These are phyloP conservation scores for Gymnocheta viridis DNA, from an alignment of 2,888 invertebrate species.

Conservation along the genomic window DNA sequence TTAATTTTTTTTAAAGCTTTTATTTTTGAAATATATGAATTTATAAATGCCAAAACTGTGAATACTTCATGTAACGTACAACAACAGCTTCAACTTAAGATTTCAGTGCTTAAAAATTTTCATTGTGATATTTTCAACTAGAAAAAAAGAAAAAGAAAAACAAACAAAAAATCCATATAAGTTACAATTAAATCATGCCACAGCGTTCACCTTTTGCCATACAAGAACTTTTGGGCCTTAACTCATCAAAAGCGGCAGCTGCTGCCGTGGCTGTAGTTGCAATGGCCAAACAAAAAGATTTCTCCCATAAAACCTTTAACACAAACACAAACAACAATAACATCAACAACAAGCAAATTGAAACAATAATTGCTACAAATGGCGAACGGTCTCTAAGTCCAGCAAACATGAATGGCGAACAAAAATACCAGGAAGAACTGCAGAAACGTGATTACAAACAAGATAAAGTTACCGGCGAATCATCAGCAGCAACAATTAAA, in stretches of 20 bases:
- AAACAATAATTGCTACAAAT: background rate
- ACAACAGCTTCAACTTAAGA: no score
- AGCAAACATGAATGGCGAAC: background rate
- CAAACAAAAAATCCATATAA: background rate
- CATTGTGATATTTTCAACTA: background rate
- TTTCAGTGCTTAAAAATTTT: background rate
- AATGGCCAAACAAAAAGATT: constrained; percentile 53
- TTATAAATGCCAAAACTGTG: no score
- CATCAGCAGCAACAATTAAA: constrained; percentile 48
- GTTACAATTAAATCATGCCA: constrained; percentile 76
- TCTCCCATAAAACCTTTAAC: background rate
- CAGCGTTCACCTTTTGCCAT: constrained; percentile 82
- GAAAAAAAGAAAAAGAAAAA: constrained; percentile 1
- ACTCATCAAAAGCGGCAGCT: constrained; percentile 48
- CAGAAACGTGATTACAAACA: background rate
- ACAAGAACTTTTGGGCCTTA: constrained; percentile 81
- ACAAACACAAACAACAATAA: constrained; percentile 7
- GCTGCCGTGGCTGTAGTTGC: constrained; percentile 47
- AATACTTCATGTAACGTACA: no score
- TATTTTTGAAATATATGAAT: no score
- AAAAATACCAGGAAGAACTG: background rate
- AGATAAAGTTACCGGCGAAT: background rate
- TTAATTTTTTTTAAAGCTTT: no score
- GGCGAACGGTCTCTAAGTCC: background rate
- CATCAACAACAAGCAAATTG: constrained; percentile 1